These are phyloP conservation scores for Alfaro cultratus DNA, from an alignment of 2,797 vertebrate species.

Conservation along the genomic window DNA sequence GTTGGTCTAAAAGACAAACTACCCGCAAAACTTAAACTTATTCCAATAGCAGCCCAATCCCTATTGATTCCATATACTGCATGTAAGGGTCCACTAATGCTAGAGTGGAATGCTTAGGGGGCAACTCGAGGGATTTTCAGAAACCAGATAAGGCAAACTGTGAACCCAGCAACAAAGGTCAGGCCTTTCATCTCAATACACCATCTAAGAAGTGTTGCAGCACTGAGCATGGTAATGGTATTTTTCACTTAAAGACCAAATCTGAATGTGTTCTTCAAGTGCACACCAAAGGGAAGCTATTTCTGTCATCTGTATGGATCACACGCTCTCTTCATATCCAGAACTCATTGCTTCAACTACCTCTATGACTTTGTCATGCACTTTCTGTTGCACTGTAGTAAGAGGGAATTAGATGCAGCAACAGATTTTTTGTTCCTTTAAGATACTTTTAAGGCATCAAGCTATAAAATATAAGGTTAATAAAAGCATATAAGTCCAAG, in stretches of 20 bases:
- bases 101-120: constrained; percentile 19
- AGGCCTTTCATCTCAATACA: constrained; percentile 30
- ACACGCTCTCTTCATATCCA: background rate
- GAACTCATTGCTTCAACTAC: background rate
- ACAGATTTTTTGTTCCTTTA: background rate
- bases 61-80: background rate
- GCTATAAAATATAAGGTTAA: background rate
- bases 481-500: background rate
- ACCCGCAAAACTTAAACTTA: background rate
- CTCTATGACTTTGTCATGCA: background rate
- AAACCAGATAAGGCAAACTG: constrained; percentile 36
- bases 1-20: background rate
- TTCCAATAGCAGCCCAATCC: background rate
- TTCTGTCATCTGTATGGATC: background rate
- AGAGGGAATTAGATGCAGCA: background rate
- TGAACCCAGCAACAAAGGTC: constrained; percentile 12
- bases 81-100: constrained; percentile 7
- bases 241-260: constrained; percentile 19
- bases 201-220: constrained; percentile 13
- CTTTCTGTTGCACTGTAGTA: background rate
- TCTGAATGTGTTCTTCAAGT: background rate
- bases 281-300: background rate
- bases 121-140: constrained; percentile 23
- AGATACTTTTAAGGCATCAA: background rate
- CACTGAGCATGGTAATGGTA: background rate